A percentile compares a stretch with the other conserved stretches of the same genome.
Conservation (phyloP, 2,113 vertebrate species). For the Tylochromis polylepis region DNA sequence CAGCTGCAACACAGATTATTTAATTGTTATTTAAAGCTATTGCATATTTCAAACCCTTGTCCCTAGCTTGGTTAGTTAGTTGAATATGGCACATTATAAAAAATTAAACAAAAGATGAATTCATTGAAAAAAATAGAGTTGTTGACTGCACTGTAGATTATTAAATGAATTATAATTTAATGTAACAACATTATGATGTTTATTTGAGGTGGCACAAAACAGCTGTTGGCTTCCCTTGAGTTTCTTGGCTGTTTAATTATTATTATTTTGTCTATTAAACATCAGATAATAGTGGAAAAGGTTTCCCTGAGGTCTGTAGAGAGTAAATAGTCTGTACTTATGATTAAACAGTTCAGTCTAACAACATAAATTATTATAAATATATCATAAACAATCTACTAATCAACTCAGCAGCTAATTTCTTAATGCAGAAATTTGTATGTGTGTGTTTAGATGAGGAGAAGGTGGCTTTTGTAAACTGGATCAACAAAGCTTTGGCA, state of each 20-base stretch:
- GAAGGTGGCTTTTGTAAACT: slow-evolving; percentile 96
- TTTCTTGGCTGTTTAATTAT: not conserved
- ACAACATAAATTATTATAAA: not conserved
- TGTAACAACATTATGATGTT: not conserved
- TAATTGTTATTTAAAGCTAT: not conserved
- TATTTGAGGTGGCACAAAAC: not conserved
- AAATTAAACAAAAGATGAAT: not conserved
- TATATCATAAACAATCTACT: not conserved
- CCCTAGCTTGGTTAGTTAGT: not conserved
- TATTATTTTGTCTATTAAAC: not conserved
- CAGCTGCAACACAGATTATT: accelerated
- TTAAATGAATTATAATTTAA: not conserved
- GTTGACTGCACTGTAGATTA: not conserved
- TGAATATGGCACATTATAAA: not conserved
- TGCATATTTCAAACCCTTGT: not conserved
- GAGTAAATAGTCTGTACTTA: not conserved
- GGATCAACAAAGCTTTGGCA: slow-evolving; percentile 93
- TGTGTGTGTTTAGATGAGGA: slow-evolving; percentile 84
- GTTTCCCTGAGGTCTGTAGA: not conserved
- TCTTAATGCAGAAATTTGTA: not conserved
- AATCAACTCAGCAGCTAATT: not conserved
- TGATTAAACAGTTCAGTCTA: not conserved
- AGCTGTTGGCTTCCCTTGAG: not conserved
- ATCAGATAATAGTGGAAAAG: not conserved
- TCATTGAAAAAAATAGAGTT: not conserved